These are phyloP conservation scores for Aegithalos caudatus DNA, from an alignment of 2,113 vertebrate genomes.

Conservation along the genomic window DNA sequence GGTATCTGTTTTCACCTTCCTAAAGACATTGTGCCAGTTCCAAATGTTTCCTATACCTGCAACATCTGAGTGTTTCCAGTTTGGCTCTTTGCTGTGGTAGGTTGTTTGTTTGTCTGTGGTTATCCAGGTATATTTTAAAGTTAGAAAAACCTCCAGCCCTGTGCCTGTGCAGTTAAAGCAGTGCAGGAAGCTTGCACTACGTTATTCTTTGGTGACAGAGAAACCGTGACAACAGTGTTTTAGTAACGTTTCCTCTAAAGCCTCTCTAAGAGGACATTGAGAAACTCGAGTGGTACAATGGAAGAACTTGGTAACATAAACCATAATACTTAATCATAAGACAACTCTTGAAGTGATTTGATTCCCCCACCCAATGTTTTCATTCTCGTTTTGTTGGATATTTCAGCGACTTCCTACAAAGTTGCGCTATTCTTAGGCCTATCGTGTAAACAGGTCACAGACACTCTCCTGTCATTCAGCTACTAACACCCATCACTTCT, in stretches of 20 bases:
- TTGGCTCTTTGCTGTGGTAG: not conserved
- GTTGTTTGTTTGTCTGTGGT: not conserved
- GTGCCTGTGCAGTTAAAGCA: not conserved
- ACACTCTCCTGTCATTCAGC: slow-evolving; percentile 3
- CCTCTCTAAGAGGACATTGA: not conserved
- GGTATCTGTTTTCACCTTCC: not conserved
- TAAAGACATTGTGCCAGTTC: not conserved
- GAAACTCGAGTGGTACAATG: not conserved
- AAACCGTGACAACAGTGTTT: not conserved
- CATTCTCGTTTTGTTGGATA: slow-evolving; percentile 12
- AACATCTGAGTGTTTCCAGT: not conserved
- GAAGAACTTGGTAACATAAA: not conserved
- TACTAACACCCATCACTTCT: slow-evolving; percentile 3
- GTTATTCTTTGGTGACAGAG: slow-evolving; percentile 7
- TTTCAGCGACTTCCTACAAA: slow-evolving; percentile 25
- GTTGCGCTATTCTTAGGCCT: slow-evolving; percentile 34
- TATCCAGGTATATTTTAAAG: slow-evolving; percentile 6
- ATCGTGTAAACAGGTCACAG: not conserved
- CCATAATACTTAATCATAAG: not conserved
- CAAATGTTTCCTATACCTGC: not conserved
- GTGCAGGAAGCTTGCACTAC: slow-evolving; percentile 45
- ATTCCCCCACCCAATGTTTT: slow-evolving; percentile 5
- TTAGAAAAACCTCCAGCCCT: not conserved
- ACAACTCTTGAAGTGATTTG: not conserved
- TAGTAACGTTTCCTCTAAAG: slow-evolving; percentile 42